A percentile compares a stretch with the other conserved stretches of the same genome.
Conservation (phyloP, 2,888 invertebrate genomes). For the Branchipolynoe longqiensis region DNA sequence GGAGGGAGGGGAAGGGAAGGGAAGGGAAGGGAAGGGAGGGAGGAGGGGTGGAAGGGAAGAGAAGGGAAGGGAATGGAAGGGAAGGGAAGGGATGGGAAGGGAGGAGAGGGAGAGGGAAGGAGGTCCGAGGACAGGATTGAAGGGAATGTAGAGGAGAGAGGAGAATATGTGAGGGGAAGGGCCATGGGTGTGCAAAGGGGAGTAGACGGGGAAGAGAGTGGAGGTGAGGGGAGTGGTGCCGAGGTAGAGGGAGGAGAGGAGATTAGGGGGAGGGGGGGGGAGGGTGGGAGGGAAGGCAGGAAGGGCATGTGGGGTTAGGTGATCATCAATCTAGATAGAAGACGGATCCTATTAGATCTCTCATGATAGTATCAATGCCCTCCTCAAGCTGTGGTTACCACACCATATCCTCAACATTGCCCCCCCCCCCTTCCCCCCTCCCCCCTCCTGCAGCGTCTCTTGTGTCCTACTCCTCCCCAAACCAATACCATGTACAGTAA, state of each 20-base stretch:
- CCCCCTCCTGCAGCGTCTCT: too few relatives aligned
- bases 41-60: background rate
- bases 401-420: too few relatives aligned
- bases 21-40: background rate
- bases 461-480: too few relatives aligned
- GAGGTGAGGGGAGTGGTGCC: too few relatives aligned
- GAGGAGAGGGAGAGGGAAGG: background rate
- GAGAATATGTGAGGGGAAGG: too few relatives aligned
- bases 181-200: too few relatives aligned
- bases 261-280: too few relatives aligned
- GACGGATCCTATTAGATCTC: conserved; percentile 28
- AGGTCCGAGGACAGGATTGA: background rate
- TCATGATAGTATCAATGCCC: background rate
- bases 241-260: too few relatives aligned
- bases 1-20: background rate
- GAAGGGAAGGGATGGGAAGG: background rate
- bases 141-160: background rate
- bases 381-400: too few relatives aligned
- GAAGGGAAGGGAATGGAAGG: background rate
- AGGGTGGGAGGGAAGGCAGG: background rate
- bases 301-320: background rate
- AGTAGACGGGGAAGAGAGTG: background rate
- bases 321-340: conserved; percentile 47
- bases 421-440: too few relatives aligned
- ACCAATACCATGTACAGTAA: too few relatives aligned